A percentile compares a stretch with the other conserved stretches of the same genome.
Evolutionary conservation across 2,113 vertebrate species (phyloP).

Genomic region (human (Homo sapiens)): DNA sequence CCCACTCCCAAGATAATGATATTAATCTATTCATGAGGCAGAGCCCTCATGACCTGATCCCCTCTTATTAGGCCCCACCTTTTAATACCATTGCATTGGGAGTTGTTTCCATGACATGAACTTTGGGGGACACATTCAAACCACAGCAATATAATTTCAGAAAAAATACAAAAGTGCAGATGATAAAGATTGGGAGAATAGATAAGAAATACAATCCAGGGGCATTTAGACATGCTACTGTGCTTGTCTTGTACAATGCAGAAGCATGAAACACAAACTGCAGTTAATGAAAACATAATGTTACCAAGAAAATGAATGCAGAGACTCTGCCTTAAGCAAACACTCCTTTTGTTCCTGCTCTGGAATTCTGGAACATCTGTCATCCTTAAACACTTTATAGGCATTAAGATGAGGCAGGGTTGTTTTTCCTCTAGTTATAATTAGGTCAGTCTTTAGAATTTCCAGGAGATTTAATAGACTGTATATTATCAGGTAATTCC

Average conservation of each 20-base stretch:
- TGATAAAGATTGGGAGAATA: neutral
- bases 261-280: neutral
- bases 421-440: neutral
- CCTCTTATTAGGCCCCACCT: neutral
- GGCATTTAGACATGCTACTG: neutral
- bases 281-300: neutral
- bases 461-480: neutral
- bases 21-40: neutral
- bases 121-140: neutral
- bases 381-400: neutral
- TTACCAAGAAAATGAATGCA: neutral
- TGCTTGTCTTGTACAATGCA: neutral
- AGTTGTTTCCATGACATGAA: neutral
- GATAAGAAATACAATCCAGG: neutral
- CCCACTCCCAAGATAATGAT: neutral
- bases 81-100: neutral
- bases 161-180: neutral
- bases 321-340: neutral
- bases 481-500: neutral
- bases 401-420: accelerated
- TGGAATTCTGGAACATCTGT: neutral
- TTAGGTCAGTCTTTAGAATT: neutral
- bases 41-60: neutral
- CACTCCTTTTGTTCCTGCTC: neutral
- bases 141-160: neutral